phyloP scores from a whole-genome alignment of 2,888 invertebrate species.

The Drosophila anomalipes region DNA sequence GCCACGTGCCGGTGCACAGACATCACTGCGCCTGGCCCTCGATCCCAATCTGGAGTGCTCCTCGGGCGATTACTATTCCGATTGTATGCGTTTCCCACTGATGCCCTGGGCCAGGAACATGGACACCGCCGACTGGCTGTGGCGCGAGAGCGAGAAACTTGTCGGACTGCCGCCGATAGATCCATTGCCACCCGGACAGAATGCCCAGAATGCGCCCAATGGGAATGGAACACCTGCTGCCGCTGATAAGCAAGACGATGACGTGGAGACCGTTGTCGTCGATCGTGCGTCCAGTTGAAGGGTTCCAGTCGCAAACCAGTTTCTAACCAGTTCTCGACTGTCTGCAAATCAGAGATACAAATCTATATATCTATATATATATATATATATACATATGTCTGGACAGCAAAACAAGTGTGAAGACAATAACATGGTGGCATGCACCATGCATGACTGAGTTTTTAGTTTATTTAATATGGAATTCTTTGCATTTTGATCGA shows the following conservation, averaged over 20 bases:
- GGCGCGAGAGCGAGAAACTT: conserved; percentile 86
- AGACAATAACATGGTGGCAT: not conserved
- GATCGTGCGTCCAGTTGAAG: conserved; percentile 46
- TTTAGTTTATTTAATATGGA: not conserved
- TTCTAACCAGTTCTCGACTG: conserved; percentile 6
- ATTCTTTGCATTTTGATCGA: not conserved
- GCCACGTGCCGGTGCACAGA: conserved; percentile 84
- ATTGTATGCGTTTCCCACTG: conserved; percentile 87
- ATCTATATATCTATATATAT: not conserved
- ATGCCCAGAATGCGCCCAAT: conserved; percentile 5
- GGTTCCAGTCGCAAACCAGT: conserved; percentile 3
- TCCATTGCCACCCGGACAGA: conserved; percentile 16
- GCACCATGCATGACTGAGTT: not conserved
- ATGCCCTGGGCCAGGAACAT: conserved; percentile 86
- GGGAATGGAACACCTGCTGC: conserved; percentile 29
- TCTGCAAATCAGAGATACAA: not conserved
- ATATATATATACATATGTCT: not conserved
- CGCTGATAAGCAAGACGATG: conserved; percentile 10
- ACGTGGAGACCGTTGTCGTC: conserved; percentile 61
- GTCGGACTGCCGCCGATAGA: conserved; percentile 75
- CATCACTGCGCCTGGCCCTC: conserved; percentile 81
- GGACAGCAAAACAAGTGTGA: not conserved
- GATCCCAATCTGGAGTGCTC: conserved; percentile 82
- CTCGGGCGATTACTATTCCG: conserved; percentile 86
- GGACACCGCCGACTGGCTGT: conserved; percentile 87